Base-by-base conservation (phyloP, 2,797 vertebrate species). In the Helicolenus hilgendorfi region DNA sequence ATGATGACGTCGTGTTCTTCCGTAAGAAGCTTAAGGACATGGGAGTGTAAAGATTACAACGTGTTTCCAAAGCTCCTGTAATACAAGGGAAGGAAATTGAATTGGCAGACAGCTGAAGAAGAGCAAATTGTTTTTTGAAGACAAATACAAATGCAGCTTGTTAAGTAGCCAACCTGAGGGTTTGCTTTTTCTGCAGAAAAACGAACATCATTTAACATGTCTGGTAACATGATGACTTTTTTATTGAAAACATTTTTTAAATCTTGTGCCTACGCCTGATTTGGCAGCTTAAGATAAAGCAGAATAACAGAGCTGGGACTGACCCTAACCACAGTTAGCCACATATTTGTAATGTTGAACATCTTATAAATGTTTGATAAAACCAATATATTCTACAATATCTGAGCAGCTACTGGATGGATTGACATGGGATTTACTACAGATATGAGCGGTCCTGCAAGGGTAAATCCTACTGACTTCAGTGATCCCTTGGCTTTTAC, bases 241-340 rank as follows among this genome's bases (percentile, higher is more conserved):
- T 72, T 77, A 68, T 81, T 73, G n/a, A 55, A 69, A 72, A 41
- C 9, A 41, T 71, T 72, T 71, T 76, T 64, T 63, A 45, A 75
- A 80, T 45, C 11, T 56, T 69, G 69, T 18, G 22, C 62, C 8
- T 24, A n/a, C 0, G 18, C 26, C n/a, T 22, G 41, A 3, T 70
- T 73, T 73, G 62, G 72, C 70, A 81, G 73, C 62, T 73, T 68
- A 31, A 68, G 55, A 38, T 11, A 2, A 45, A 75, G 63, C 7
- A 63, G 60, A 68, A 69, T 38, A 74, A 7, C 20, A 2, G 26
- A 4, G 6, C 24, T 22, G 41, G 45, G 45, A 22, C 38, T 35
- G 62, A 29, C n/a, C n/a, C 27, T 27, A 20, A 22, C 36, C 24
- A 41, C 3, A 7, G 11, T 38, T n/a, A 67, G 33, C 5, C 26